These are phyloP conservation scores for Steinernema scapterisci DNA, from an alignment of 2,888 invertebrate genomes.

Conservation along the genomic window DNA sequence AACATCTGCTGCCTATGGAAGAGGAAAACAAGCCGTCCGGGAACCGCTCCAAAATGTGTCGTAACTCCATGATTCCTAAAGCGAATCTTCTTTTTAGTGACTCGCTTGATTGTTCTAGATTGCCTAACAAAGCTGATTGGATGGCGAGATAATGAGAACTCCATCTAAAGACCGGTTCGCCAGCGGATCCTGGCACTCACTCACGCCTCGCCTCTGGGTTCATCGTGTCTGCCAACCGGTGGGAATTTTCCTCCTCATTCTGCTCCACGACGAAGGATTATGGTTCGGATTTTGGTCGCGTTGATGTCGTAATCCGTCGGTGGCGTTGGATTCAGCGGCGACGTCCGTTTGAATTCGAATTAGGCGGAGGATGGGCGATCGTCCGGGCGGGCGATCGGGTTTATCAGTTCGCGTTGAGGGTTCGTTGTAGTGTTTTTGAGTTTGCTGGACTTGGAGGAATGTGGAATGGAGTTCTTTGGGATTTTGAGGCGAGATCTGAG, in stretches of 20 bases:
- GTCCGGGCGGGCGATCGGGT: neutral
- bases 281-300: conserved; percentile 15
- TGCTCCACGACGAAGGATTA: neutral
- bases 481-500: too few relatives aligned
- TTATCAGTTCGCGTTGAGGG: neutral
- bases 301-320: conserved; percentile 16
- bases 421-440: neutral
- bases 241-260: neutral
- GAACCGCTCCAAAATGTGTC: conserved; percentile 3
- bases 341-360: conserved; percentile 21
- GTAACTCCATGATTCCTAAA: neutral
- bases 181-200: conserved; percentile 12
- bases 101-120: neutral
- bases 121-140: conserved; percentile 9
- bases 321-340: too few relatives aligned
- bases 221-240: too few relatives aligned
- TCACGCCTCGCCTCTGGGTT: too few relatives aligned
- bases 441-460: neutral
- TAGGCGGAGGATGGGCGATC: neutral
- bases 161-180: conserved; percentile 18
- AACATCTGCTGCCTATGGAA: neutral
- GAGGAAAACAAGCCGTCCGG: neutral
- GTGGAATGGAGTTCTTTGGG: neutral
- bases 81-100: neutral
- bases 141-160: neutral